These are phyloP conservation scores for Balaeniceps rex DNA, from an alignment of 2,113 vertebrate species.

Conservation along the genomic window DNA sequence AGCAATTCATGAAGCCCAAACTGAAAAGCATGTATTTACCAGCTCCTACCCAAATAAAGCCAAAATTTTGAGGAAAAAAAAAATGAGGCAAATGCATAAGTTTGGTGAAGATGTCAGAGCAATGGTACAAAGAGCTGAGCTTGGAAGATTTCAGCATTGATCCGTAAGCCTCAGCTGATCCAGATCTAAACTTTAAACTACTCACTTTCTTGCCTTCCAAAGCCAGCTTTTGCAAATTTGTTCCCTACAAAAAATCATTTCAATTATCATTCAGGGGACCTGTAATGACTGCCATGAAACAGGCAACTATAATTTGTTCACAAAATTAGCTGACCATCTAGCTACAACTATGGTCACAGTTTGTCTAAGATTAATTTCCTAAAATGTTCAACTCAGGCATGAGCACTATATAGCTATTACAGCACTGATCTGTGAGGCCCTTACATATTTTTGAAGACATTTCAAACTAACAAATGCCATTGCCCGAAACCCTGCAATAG, in stretches of 20 bases:
- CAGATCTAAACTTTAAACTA: background rate
- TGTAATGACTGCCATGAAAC: background rate
- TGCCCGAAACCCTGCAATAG: background rate
- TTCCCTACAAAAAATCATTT: background rate
- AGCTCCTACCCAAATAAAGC: background rate
- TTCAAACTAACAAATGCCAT: background rate
- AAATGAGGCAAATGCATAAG: background rate
- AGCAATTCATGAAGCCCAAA: background rate
- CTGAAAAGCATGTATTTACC: background rate
- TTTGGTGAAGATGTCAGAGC: background rate
- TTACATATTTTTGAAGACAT: background rate
- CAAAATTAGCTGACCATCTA: background rate
- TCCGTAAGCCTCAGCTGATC: background rate
- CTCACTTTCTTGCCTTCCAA: background rate
- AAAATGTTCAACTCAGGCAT: background rate
- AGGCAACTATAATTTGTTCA: background rate
- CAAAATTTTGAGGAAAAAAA: background rate
- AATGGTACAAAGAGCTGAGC: background rate
- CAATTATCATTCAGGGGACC: background rate
- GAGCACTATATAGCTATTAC: background rate
- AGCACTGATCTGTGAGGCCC: background rate
- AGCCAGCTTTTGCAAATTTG: background rate
- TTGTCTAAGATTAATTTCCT: background rate
- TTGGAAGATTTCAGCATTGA: background rate
- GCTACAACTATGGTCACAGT: background rate